A percentile compares a stretch with the other conserved stretches of the same genome.
Conservation (phyloP, 2,888 invertebrate species). For the Uropetala carovei region DNA sequence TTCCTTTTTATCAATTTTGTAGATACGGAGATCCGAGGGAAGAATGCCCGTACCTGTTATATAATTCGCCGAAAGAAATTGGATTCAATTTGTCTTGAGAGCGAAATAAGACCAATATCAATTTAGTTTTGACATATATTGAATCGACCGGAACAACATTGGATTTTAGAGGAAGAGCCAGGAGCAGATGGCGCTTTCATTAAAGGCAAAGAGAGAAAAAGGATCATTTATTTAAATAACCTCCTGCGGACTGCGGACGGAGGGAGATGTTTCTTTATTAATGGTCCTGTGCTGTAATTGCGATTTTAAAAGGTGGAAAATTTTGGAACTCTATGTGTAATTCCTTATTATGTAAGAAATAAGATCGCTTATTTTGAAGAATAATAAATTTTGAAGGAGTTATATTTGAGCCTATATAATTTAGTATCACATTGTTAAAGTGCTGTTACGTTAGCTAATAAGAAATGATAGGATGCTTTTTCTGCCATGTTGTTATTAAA, state of each 20-base stretch:
- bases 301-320: neutral
- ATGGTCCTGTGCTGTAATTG: neutral
- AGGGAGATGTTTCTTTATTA: neutral
- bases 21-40: neutral
- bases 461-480: no score
- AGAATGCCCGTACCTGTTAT: slow-evolving; percentile 25
- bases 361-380: no score
- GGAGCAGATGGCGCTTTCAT: slow-evolving; percentile 7
- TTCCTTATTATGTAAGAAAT: no score
- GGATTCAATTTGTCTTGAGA: slow-evolving; percentile 60
- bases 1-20: slow-evolving; percentile 48
- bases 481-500: no score
- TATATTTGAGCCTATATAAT: no score
- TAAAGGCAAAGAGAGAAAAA: neutral
- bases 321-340: no score
- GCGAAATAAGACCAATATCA: slow-evolving; percentile 55
- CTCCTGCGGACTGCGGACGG: neutral
- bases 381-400: no score
- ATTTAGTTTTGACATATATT: slow-evolving; percentile 59
- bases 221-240: slow-evolving; percentile 12
- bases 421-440: no score
- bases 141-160: slow-evolving; percentile 45
- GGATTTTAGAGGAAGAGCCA: slow-evolving; percentile 12
- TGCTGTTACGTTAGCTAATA: no score
- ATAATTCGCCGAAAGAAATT: slow-evolving; percentile 46